Evolutionary conservation across 2,888 invertebrate species (phyloP).

Genomic region (Lagria hirta): DNA sequence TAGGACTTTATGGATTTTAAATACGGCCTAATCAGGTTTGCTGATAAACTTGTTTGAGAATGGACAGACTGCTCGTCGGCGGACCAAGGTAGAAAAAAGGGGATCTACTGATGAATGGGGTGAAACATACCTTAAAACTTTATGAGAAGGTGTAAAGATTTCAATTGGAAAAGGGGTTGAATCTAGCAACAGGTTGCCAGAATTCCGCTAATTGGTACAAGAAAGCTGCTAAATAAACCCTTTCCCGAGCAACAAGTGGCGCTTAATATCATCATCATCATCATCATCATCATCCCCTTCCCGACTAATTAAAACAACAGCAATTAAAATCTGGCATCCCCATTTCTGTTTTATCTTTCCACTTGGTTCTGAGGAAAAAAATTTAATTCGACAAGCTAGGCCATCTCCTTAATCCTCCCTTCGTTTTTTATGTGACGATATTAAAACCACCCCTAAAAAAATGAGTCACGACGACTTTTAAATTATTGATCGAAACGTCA

Average conservation of each 20-base stretch:
- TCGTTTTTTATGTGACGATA: slow-evolving; percentile 55
- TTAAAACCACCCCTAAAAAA: slow-evolving; percentile 47
- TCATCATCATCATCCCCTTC: slow-evolving; percentile 45
- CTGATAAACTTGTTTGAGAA: slow-evolving; percentile 35
- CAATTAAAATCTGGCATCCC: slow-evolving; percentile 27
- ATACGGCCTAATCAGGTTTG: slow-evolving; percentile 42
- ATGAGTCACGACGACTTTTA: slow-evolving; percentile 54
- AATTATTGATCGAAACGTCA: slow-evolving; percentile 46
- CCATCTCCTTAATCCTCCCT: slow-evolving; percentile 35
- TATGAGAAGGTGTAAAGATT: too few species aligned
- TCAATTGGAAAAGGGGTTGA: too few species aligned
- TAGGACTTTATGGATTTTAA: slow-evolving; percentile 48
- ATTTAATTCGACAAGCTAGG: slow-evolving; percentile 13
- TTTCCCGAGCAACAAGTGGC: slow-evolving; percentile 45
- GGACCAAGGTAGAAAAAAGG: too few species aligned
- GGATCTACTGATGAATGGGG: too few species aligned
- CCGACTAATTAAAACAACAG: slow-evolving; percentile 44
- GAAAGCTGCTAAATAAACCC: slow-evolving; percentile 40
- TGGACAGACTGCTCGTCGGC: slow-evolving; percentile 13
- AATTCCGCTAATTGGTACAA: slow-evolving; percentile 42
- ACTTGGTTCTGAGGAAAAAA: too few species aligned
- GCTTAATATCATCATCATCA: slow-evolving; percentile 38
- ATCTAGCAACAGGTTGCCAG: too few species aligned
- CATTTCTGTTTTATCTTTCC: too few species aligned
- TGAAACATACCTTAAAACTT: too few species aligned